Evolutionary conservation across 1,140 invertebrate species (phyloP).

Genomic region (Magallana gigas): DNA sequence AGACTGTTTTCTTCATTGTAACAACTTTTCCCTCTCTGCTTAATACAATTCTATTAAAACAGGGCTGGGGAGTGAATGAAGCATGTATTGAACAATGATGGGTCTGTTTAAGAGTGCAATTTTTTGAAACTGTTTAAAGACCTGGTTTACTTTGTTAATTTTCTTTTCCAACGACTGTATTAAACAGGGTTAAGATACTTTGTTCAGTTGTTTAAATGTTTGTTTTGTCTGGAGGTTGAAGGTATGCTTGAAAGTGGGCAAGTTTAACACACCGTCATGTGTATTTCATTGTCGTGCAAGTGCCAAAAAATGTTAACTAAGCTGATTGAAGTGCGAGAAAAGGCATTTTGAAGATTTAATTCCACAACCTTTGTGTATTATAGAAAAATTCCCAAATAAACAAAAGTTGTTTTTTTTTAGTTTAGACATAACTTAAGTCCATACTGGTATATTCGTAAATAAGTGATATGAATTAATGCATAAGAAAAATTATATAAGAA

Average conservation of each 20-base stretch:
- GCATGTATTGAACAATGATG: neutral
- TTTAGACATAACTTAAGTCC: too few relatives aligned
- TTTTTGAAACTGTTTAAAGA: neutral
- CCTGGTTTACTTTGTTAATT: conserved; percentile 8
- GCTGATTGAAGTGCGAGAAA: neutral
- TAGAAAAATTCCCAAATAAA: too few relatives aligned
- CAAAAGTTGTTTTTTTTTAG: too few relatives aligned
- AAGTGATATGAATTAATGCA: too few relatives aligned
- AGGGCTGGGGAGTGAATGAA: neutral
- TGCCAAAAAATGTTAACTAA: neutral
- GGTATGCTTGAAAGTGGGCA: neutral
- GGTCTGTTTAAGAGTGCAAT: conserved; percentile 1
- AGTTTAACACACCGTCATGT: too few relatives aligned
- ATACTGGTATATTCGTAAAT: too few relatives aligned
- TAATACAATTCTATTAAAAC: neutral
- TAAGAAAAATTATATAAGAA: too few relatives aligned
- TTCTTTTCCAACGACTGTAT: neutral
- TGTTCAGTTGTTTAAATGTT: neutral
- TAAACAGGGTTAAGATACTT: neutral
- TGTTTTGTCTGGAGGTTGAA: neutral
- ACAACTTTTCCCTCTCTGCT: neutral
- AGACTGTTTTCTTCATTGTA: conserved; percentile 10
- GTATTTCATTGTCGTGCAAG: neutral
- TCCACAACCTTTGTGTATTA: too few relatives aligned
- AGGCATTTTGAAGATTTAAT: neutral